These are phyloP conservation scores for Crenuchus spilurus DNA, from an alignment of 2,797 vertebrate species.

Conservation along the genomic window DNA sequence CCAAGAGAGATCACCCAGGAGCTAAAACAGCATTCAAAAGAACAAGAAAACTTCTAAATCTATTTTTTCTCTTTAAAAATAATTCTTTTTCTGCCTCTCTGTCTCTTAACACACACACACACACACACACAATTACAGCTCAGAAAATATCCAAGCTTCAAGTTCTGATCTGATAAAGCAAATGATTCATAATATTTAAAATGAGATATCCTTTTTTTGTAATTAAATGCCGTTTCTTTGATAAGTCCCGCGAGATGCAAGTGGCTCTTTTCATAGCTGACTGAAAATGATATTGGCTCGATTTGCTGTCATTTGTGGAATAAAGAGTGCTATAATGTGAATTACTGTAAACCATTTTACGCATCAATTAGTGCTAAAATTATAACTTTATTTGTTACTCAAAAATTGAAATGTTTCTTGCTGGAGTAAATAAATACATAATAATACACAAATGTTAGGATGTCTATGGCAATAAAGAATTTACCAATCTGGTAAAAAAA, in stretches of 20 bases:
- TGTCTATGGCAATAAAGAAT: background rate
- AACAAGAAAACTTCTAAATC: conserved; percentile 17
- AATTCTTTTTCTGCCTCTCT: conserved; percentile 6
- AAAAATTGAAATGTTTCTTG: conserved; percentile 25
- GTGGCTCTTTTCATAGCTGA: conserved; percentile 60
- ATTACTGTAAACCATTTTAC: conserved; percentile 54
- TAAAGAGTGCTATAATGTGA: conserved; percentile 56
- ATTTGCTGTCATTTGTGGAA: conserved; percentile 67
- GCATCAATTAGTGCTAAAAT: conserved; percentile 44
- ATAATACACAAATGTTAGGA: background rate
- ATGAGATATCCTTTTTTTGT: conserved; percentile 66
- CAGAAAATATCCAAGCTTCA: conserved; percentile 44
- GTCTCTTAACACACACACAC: background rate
- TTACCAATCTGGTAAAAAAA: background rate
- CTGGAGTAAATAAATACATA: background rate
- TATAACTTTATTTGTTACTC: conserved; percentile 31
- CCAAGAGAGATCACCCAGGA: background rate
- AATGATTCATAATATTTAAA: conserved; percentile 65
- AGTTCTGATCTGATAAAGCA: conserved; percentile 66
- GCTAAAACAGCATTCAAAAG: background rate
- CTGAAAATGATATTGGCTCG: conserved; percentile 64
- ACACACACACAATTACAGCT: conserved; percentile 29
- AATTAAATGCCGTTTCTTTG: conserved; percentile 66
- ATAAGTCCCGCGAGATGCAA: conserved; percentile 64
- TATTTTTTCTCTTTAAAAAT: conserved; percentile 33